Evolutionary conservation across 2,797 vertebrate genomes (phyloP).

Genomic region (Eulemur mongoz): DNA sequence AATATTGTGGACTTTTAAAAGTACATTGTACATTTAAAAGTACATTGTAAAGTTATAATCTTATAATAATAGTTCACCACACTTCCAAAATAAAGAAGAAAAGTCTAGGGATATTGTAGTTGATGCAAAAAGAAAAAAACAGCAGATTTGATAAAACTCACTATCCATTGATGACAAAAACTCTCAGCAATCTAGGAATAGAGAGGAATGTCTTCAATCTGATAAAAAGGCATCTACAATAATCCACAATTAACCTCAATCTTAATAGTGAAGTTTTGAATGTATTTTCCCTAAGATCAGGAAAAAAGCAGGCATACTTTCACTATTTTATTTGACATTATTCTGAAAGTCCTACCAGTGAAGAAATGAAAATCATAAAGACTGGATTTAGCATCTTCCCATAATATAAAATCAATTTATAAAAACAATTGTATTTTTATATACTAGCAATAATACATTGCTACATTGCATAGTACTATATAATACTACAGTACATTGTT

Average conservation of each 20-base stretch:
- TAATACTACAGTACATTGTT: background rate
- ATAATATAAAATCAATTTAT: background rate
- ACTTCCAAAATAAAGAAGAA: background rate
- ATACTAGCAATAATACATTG: background rate
- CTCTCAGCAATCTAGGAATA: background rate
- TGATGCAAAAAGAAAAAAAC: background rate
- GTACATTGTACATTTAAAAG: background rate
- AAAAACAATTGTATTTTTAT: background rate
- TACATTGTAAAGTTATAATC: background rate
- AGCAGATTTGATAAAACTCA: background rate
- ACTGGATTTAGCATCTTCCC: background rate
- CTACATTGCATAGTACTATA: background rate
- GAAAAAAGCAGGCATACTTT: background rate
- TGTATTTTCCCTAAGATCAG: background rate
- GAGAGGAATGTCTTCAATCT: background rate
- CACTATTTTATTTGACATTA: background rate
- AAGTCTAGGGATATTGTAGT: background rate
- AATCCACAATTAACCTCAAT: background rate
- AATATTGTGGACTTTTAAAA: background rate
- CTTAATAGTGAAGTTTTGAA: background rate
- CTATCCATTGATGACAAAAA: background rate
- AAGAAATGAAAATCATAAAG: background rate
- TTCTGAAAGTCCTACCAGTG: background rate
- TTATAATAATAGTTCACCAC: background rate
- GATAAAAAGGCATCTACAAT: background rate